A percentile compares a stretch with the other conserved stretches of the same genome.
Evolutionary conservation across 2,113 vertebrate genomes (phyloP).

Genomic region (Zosterops pallidus): DNA sequence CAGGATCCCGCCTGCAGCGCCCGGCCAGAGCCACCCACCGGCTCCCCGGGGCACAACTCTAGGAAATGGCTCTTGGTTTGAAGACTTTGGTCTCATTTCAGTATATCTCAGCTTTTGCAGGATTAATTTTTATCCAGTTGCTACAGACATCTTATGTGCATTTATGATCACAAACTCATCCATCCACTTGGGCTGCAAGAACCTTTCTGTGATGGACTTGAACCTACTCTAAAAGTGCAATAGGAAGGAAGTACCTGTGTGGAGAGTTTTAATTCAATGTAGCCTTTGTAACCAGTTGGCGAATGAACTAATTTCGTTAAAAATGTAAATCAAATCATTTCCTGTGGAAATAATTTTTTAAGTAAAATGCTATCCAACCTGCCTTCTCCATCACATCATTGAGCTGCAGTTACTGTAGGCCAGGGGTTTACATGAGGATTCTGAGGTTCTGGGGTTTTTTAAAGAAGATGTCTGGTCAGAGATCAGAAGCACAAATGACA

Average conservation of each 20-base stretch:
- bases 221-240: constrained; percentile 77
- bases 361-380: constrained; percentile 69
- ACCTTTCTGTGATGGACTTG: constrained; percentile 51
- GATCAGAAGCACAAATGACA: constrained; percentile 61
- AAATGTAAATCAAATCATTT: constrained; percentile 82
- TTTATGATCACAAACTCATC: constrained; percentile 71
- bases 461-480: constrained; percentile 40
- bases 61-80: constrained; percentile 5
- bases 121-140: constrained; percentile 62
- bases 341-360: constrained; percentile 94
- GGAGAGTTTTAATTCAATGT: constrained; percentile 74
- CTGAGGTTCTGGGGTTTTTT: background rate
- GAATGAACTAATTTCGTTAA: constrained; percentile 78
- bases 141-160: constrained; percentile 58
- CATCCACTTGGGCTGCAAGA: constrained; percentile 61
- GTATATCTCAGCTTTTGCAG: constrained; percentile 44
- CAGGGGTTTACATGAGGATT: constrained; percentile 41
- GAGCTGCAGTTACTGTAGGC: constrained; percentile 62
- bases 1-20: constrained; percentile 41
- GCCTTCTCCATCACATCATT: constrained; percentile 58
- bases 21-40: background rate
- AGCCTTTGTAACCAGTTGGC: constrained; percentile 71
- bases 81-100: constrained; percentile 54
- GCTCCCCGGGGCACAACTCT: background rate
- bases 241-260: constrained; percentile 75